Base-by-base conservation (phyloP, 2,113 vertebrate species). In the Ctenomys sociabilis region DNA sequence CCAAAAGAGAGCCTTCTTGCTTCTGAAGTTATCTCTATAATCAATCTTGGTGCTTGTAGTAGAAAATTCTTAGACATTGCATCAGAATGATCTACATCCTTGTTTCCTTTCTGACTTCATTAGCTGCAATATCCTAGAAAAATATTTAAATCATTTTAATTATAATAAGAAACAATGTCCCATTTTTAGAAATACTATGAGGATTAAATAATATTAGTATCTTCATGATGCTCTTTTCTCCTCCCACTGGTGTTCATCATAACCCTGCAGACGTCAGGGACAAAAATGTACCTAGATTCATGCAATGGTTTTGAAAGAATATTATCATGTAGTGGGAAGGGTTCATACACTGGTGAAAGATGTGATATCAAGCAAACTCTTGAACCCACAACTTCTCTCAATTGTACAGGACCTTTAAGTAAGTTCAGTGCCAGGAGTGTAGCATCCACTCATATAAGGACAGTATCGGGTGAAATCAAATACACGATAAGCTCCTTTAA, bases 11-110 rank as follows among this genome's bases (percentile, higher is more conserved):
- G 2, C 82, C 19, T 30, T 40, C 32, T 43, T 37, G 2, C 45
- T 83, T 94, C 72, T 92, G 59, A 90, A 87, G 81, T 40, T 61
- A 16, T 57, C 61, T 88, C 80, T 80, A 16, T 87, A 43, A 64
- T 59, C 59, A 90, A 66, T 14, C 3, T 92, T 70, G 9, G 2
- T 16, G 8, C 6, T 21, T 24, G 0, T 32, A 57, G 32, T 14
- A 78, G 61, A 77, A 73, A 17, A 37, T 45, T 81, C 59, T 91
- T 77, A 57, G 21, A 88, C 57, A 70, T 93, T 14, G 68, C 73
- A 75, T 84, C 40, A 88, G 32, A 95, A 85, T 61, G 22, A 61
- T 70, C 35, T 88, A 12, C 13, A 91, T 75, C 64, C 17, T 82
- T 40, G 32, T 88, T 88, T 37, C n/a, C 75, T 40, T 49, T 72